Percentiles rank a stretch among this genome's conserved stretches.
phyloP scores from a whole-genome alignment of 2,113 vertebrate genomes.

The Microtus pennsylvanicus region DNA sequence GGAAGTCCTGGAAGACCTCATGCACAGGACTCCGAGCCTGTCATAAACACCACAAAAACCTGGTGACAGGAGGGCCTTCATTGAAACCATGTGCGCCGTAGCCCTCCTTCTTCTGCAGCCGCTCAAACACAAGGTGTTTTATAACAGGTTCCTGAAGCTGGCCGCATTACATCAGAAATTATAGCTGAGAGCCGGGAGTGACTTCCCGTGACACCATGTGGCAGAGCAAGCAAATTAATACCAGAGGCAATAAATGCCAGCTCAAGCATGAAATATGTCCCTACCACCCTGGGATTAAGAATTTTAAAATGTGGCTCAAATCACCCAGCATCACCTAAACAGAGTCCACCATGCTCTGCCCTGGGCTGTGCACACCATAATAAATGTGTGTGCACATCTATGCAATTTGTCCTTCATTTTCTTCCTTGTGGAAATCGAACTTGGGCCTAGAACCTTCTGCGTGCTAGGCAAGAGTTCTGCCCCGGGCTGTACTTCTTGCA shows the following conservation, averaged over 20 bases:
- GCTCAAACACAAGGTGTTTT: slow-evolving; percentile 26
- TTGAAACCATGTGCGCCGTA: slow-evolving; percentile 61
- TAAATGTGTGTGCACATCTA: accelerated
- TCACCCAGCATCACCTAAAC: not conserved
- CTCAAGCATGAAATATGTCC: slow-evolving; percentile 76
- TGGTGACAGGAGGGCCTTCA: not conserved
- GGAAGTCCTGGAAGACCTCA: slow-evolving; percentile 16
- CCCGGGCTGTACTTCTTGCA: too few relatives aligned
- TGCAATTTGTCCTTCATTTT: not conserved
- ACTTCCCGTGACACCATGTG: slow-evolving; percentile 72
- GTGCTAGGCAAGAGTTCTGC: not conserved
- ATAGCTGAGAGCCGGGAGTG: slow-evolving; percentile 75
- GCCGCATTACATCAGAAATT: slow-evolving; percentile 80
- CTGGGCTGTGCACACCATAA: not conserved
- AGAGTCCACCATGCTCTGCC: not conserved
- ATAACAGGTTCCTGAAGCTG: slow-evolving; percentile 68
- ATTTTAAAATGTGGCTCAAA: slow-evolving; percentile 34
- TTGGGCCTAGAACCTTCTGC: not conserved
- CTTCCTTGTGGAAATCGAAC: not conserved
- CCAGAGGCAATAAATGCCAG: slow-evolving; percentile 76
- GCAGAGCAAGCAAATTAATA: slow-evolving; percentile 83
- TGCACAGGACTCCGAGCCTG: accelerated
- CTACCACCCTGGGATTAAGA: slow-evolving; percentile 40
- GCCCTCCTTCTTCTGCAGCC: not conserved
- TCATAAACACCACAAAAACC: not conserved